Base-by-base conservation (phyloP, 2,113 vertebrate genomes). In the Ochotona princeps region DNA sequence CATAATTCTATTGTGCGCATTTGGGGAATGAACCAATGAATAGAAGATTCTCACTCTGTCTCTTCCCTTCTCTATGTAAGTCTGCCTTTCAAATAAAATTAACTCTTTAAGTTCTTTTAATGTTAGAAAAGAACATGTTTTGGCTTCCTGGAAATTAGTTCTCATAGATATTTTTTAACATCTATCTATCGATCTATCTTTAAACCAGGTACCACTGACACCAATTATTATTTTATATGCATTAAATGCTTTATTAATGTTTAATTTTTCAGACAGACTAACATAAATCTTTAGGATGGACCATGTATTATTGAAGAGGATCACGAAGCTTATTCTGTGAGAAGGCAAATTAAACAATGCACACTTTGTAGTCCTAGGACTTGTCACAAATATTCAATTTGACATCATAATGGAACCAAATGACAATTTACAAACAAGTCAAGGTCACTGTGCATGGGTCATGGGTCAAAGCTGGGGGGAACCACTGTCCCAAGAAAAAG, bases 401-500 rank as follows among this genome's bases (percentile, higher is more conserved):
- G 20, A 17, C 5, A 0, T 12, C 13, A 13, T 7, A 4, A 11
- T 15, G 28, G 63, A 47, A 80, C 30, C 23, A 15, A 51, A 82
- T 7, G 7, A 1, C 17, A 10, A 7, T 30, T 32, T 8, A 1
- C 1, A 26, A 14, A 23, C 0, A 0, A 38, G 11, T 28, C 13
- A 0, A 10, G 21, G 3, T 7, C 28, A 65, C 18, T 18, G 6
- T 47, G 44, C 17, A 20, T 61, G 28, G 21, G 10, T 8, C n/a
- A 2, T 60, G 4, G 49, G 25, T 81, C 20, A 9, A 17, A 35
- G 3, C 28, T 67, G 49, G 23, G 5, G 73, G 69, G 38, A 44
- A 51, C 14, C 44, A 7, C 5, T 30, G 1, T 44, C 26, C 49
- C n/a, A 26, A 63, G 83, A 51, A 82, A 84, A 88, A 51, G 0